Conservation (phyloP, 2,797 vertebrate genomes). For the Lagorchestes hirsutus region DNA sequence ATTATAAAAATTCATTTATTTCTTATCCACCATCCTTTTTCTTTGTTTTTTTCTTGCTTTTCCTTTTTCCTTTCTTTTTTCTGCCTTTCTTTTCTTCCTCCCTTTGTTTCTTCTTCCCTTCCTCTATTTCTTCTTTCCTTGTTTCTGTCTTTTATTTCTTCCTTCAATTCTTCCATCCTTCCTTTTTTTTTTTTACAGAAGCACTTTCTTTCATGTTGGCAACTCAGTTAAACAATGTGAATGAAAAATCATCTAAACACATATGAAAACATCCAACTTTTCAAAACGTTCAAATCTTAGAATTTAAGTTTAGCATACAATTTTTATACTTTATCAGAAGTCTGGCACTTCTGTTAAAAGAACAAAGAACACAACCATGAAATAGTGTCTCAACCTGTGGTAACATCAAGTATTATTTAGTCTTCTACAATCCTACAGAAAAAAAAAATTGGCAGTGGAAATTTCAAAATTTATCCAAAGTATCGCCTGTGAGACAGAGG, state of each 20-base stretch:
- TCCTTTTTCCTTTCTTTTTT: neutral
- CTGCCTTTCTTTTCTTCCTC: neutral
- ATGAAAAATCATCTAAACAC: neutral
- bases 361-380: neutral
- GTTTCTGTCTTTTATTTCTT: too few species aligned
- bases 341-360: neutral
- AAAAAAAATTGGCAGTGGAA: constrained; percentile 15
- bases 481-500: constrained; percentile 43
- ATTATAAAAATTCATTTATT: neutral
- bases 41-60: neutral
- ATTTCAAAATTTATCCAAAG: constrained; percentile 50
- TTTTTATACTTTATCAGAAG: neutral
- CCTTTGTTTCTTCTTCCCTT: neutral
- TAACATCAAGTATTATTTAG: neutral
- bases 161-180: neutral
- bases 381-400: neutral
- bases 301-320: neutral
- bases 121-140: neutral
- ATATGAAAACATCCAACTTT: neutral
- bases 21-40: neutral
- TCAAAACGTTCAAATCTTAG: neutral
- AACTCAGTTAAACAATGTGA: neutral
- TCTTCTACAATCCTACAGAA: constrained; percentile 13
- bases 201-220: neutral
- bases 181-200: neutral